Percentiles rank a stretch among this genome's conserved stretches.
Evolutionary conservation across 1,140 invertebrate species (phyloP).

Genomic region (Solen grandis): DNA sequence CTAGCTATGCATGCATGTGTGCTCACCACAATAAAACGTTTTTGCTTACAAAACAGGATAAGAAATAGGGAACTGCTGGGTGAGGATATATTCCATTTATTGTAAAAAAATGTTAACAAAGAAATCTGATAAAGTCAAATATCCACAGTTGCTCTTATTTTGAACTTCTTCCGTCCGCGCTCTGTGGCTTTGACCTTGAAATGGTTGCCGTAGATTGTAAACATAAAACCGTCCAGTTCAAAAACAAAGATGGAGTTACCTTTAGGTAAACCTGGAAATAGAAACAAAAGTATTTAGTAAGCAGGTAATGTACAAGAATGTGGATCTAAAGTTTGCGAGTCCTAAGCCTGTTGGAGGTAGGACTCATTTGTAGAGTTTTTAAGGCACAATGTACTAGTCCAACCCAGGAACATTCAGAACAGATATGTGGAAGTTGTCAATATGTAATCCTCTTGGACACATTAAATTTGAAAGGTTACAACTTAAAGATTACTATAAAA

Average conservation of each 20-base stretch:
- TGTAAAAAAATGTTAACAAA: too few species aligned
- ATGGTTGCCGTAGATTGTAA: slow-evolving; percentile 87
- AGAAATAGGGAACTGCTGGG: too few species aligned
- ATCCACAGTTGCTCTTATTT: slow-evolving; percentile 76
- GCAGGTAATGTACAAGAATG: background rate
- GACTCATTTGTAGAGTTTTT: background rate
- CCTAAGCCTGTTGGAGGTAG: background rate
- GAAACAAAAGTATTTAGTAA: slow-evolving; percentile 46
- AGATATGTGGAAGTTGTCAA: background rate
- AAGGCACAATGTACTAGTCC: background rate
- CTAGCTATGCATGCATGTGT: too few species aligned
- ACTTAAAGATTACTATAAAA: too few species aligned
- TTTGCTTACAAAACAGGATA: too few species aligned
- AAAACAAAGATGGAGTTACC: slow-evolving; percentile 85
- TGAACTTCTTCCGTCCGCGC: slow-evolving; percentile 87
- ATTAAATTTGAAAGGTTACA: too few species aligned
- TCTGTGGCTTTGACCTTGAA: slow-evolving; percentile 86
- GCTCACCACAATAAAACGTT: too few species aligned
- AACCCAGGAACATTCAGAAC: background rate
- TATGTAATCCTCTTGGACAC: background rate
- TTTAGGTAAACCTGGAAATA: slow-evolving; percentile 87
- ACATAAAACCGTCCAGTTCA: slow-evolving; percentile 83
- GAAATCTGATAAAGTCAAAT: slow-evolving; percentile 49
- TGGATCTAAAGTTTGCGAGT: background rate
- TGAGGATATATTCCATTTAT: too few species aligned